Base-by-base conservation (phyloP, 2,888 invertebrate species). In the Hipparchia semele region DNA sequence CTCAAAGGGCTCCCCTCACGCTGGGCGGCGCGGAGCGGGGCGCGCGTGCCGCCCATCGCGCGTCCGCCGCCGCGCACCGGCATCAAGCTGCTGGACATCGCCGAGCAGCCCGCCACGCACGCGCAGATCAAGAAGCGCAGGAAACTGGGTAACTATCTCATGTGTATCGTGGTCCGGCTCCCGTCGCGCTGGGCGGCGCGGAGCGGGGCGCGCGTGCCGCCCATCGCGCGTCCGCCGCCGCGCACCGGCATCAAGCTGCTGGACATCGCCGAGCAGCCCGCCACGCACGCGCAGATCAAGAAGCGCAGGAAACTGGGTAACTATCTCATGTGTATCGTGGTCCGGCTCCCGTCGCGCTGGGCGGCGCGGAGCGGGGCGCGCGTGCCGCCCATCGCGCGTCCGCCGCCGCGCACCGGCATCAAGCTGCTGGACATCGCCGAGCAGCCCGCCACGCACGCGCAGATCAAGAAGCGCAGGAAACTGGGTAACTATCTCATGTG, bases 391-490 rank as follows among this genome's bases (percentile, higher is more conserved):
- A 94, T 85, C 74, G 82, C 92, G 95, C 51, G 95, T 95, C 53
- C 96, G 95, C 70, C 96, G 94, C 71, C 96, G 95, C 93, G 99
- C 87, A 97, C 98, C 70, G 99, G 99, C 73, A 98, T 99, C 80
- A 99, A 99, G 92, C 94, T 99, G 66, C 93, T 99, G 58, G 99
- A 99, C 87, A 98, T 99, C 81, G 96, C 97, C 3, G 99, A 99
- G 85, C 98, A 98, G 85, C 99, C 99, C 0, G 98, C 98, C 13
- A 93, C 94, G 3, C 94, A 92, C 39, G 92, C 92, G 13, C 92
- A 92, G 86, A 99, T 99, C 87, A 97, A 98, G 88, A 95, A 98
- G 80, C 96, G 98, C 87, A 96, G 97, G 82, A 96, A 97, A 90
- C 96, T 97, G 81, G 97, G 96, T 96, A 13, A 72, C 75, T 53